Evolutionary conservation across 2,797 vertebrate species (phyloP).

Genomic region (Cyclopterus lumpus): DNA sequence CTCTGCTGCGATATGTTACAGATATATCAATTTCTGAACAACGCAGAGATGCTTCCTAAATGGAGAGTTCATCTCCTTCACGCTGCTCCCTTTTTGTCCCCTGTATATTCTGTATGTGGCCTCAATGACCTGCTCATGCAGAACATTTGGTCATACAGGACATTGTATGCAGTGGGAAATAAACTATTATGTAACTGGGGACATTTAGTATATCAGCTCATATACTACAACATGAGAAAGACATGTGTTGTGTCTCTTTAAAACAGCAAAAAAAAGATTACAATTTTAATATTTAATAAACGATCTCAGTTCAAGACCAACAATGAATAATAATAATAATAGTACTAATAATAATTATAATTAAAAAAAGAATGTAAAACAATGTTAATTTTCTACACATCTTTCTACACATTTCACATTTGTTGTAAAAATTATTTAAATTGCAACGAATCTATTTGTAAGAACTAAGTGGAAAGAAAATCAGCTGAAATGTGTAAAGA

Average conservation of each 20-base stretch:
- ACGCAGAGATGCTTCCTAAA: not conserved
- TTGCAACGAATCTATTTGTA: constrained; percentile 44
- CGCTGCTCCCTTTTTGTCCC: not conserved
- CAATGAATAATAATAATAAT: constrained; percentile 54
- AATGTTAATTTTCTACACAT: constrained; percentile 45
- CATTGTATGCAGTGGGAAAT: not conserved
- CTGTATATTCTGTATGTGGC: not conserved
- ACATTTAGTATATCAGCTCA: not conserved
- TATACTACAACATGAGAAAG: not conserved
- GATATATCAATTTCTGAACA: not conserved
- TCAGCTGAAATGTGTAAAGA: constrained; percentile 22
- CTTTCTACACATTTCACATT: constrained; percentile 58
- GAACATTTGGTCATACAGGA: constrained; percentile 3
- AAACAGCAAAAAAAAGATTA: constrained; percentile 12
- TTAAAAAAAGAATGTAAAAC: constrained; percentile 62
- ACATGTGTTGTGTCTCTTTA: not conserved
- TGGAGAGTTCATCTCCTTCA: not conserved
- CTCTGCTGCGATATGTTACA: not conserved
- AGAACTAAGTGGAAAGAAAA: constrained; percentile 28
- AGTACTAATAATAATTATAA: constrained; percentile 53
- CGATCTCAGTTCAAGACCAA: constrained; percentile 57
- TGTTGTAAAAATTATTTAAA: constrained; percentile 56
- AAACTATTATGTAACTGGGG: not conserved
- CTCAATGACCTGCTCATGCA: constrained; percentile 14
- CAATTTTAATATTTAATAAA: constrained; percentile 68